Evolutionary conservation across 2,113 vertebrate genomes (phyloP), one percentile per base, ranked within the genome.

Genomic region (Poeciliopsis turrubarensis): DNA sequence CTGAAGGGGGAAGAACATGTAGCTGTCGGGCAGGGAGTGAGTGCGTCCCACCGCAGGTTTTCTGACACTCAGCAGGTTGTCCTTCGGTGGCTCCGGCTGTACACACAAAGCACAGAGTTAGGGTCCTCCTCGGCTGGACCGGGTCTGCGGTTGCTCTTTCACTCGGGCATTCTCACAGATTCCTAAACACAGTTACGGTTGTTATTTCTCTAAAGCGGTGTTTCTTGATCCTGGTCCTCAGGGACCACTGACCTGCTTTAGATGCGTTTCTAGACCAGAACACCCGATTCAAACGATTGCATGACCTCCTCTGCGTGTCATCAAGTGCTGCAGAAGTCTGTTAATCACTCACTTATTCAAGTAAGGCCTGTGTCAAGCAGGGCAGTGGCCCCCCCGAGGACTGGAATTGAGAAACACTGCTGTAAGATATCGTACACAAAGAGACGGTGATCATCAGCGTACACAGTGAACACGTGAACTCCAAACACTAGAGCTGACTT

Each of bases 21-120:
- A 98, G 95, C 97, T 98, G 95, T 99, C 98, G 61, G 98, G 98
- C 78, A 99, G 83, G 12, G 98, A 99, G 92, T 97, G 97, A 0
- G 98, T 97, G 54, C 98, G 96, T 65, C 97, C 97, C 87, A 99
- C 97, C 0, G 91, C 91, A 0, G 96, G 93, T 90, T 98, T 99
- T 70, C 95, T 92, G 73, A 98, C 96, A 0, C 93, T 95, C 84
- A 99, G 94, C 86, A 97, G 89, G 90, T 95, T 95, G 86, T 94
- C 95, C 78, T 94, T 91, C 72, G 71, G 78, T 71, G 86, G 79
- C 34, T 74, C 62, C 65, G 85, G 82, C 97, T 98, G 91, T 37
- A 47, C 72, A 63, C 1, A 61, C 54, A 77, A 37, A 80, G 30
- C 30, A 47, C 39, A 44, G 25, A 47, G 81, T 91, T 13, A 93